These are phyloP conservation scores for Channallabes apus DNA, from an alignment of 2,797 vertebrate genomes.

Conservation along the genomic window DNA sequence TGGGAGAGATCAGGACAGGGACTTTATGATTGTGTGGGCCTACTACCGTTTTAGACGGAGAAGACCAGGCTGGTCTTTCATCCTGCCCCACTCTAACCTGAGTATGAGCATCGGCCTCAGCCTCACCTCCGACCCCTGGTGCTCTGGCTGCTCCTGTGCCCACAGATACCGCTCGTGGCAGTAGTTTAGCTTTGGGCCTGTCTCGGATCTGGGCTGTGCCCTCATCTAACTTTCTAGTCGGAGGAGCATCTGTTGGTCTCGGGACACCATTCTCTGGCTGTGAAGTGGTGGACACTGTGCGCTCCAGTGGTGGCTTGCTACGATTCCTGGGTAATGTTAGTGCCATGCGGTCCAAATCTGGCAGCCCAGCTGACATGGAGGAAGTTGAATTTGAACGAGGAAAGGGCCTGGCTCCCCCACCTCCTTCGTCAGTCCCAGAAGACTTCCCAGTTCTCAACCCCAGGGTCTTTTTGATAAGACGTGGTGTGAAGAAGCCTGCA, in stretches of 20 bases:
- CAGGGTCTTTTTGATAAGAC: conserved; percentile 97
- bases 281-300: conserved; percentile 86
- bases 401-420: conserved; percentile 77
- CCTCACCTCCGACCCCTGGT: conserved; percentile 74
- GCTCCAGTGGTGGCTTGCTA: conserved; percentile 90
- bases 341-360: conserved; percentile 94
- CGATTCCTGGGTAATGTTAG: conserved; percentile 96
- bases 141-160: conserved; percentile 67
- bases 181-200: conserved; percentile 92
- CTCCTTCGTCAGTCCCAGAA: conserved; percentile 80
- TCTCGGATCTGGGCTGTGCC: conserved; percentile 87
- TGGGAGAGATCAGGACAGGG: conserved; percentile 96
- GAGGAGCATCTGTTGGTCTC: conserved; percentile 75
- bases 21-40: conserved; percentile 95
- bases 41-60: conserved; percentile 81
- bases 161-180: conserved; percentile 77
- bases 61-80: conserved; percentile 82
- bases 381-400: conserved; percentile 98
- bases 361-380: conserved; percentile 95
- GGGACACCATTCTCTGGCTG: conserved; percentile 86
- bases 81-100: conserved; percentile 80
- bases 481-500: conserved; percentile 96
- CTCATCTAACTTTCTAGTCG: conserved; percentile 86
- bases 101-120: conserved; percentile 67
- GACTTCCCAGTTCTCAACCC: conserved; percentile 92